These are phyloP conservation scores for Bombylius major DNA, from an alignment of 2,888 invertebrate species.

Conservation along the genomic window DNA sequence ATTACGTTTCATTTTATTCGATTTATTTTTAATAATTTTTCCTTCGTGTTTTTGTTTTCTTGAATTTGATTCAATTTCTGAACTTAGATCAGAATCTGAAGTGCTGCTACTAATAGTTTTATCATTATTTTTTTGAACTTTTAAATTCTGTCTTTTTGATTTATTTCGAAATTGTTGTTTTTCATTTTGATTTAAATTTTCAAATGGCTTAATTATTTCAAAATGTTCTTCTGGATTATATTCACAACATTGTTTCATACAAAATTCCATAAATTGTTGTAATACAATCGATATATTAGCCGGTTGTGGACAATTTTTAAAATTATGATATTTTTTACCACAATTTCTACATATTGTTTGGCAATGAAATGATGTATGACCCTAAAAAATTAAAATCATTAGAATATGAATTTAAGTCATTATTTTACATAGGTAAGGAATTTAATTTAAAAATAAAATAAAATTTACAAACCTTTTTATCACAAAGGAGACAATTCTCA, in stretches of 20 bases:
- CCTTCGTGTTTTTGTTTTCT: not conserved
- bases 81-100: not conserved
- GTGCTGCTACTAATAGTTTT: not conserved
- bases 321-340: slow-evolving; percentile 23
- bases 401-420: no score
- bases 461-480: slow-evolving; percentile 21
- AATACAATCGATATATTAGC: slow-evolving; percentile 27
- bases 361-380: slow-evolving; percentile 28
- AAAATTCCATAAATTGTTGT: slow-evolving; percentile 31
- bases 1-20: not conserved
- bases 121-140: not conserved
- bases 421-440: slow-evolving; percentile 1
- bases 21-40: not conserved
- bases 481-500: slow-evolving; percentile 26
- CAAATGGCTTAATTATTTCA: not conserved
- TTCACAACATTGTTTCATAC: slow-evolving; percentile 22
- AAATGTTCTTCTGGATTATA: slow-evolving; percentile 1
- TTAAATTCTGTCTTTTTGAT: no score
- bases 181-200: no score
- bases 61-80: not conserved
- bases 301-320: slow-evolving; percentile 26
- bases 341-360: slow-evolving; percentile 32
- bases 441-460: not conserved
- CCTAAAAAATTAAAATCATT: no score
- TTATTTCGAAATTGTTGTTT: no score